Percentiles rank a stretch among this genome's conserved stretches.
Conservation (phyloP, 2,797 vertebrate species). For the Pogoniulus pusillus region DNA sequence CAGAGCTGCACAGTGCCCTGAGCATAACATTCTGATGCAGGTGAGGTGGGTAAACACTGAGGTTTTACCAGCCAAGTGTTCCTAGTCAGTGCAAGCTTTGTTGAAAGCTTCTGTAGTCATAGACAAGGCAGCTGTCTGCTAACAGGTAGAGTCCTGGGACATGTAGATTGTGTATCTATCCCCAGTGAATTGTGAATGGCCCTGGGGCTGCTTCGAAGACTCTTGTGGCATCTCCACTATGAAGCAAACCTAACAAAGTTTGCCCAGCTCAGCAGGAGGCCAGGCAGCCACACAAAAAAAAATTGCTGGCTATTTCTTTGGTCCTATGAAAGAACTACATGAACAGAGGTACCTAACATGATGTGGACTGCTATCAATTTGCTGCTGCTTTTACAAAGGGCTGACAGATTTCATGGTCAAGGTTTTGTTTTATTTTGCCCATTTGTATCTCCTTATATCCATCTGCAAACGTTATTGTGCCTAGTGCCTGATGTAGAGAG, state of each 20-base stretch:
- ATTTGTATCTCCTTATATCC: neutral
- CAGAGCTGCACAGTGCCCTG: neutral
- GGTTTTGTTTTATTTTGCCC: neutral
- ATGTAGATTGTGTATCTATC: neutral
- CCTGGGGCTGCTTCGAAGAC: neutral
- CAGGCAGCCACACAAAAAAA: neutral
- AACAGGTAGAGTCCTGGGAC: neutral
- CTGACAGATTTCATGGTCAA: neutral
- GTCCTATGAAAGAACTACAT: neutral
- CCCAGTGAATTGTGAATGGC: neutral
- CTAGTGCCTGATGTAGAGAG: neutral
- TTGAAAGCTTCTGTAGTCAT: neutral
- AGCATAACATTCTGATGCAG: neutral
- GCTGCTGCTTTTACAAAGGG: neutral
- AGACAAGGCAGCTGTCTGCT: neutral
- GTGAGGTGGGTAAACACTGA: neutral
- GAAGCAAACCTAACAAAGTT: neutral
- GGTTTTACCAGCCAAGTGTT: neutral
- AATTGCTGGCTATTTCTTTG: neutral
- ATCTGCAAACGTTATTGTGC: neutral
- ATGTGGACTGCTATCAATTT: neutral
- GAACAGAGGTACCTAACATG: neutral
- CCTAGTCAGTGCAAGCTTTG: neutral
- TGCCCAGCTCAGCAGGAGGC: neutral
- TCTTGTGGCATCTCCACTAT: fast-evolving